Evolutionary conservation across 2,797 vertebrate species (phyloP).

Genomic region (Setipinna tenuifilis): DNA sequence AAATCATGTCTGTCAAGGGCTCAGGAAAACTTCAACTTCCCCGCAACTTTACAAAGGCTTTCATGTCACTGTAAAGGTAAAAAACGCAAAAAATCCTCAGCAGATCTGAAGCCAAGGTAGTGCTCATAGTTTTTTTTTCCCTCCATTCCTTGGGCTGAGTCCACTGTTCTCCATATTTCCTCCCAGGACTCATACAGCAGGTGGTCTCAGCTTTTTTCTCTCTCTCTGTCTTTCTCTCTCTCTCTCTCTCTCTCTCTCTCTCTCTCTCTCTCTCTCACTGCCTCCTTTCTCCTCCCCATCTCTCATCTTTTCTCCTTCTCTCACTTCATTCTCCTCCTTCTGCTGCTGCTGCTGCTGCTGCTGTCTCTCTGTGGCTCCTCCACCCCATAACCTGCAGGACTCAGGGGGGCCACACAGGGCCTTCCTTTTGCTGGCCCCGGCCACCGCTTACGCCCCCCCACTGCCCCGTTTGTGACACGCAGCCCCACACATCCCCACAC

Average conservation of each 20-base stretch:
- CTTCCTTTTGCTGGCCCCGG: too few relatives aligned
- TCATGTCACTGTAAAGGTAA: neutral
- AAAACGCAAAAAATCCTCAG: neutral
- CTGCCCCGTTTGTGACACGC: neutral
- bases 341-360: too few relatives aligned
- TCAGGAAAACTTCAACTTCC: neutral
- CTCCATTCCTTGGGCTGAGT: neutral
- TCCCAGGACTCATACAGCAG: neutral
- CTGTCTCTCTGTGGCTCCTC: neutral
- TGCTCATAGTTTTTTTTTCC: neutral
- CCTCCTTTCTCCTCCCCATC: neutral
- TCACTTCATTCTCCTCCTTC: neutral
- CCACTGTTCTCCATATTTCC: conserved; percentile 1
- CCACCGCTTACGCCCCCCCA: neutral
- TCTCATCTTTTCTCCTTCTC: too few relatives aligned
- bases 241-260: neutral
- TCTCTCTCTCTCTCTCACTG: neutral
- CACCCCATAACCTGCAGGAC: neutral
- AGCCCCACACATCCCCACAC: too few relatives aligned
- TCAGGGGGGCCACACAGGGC: neutral
- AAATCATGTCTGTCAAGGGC: neutral
- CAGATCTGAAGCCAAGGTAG: neutral
- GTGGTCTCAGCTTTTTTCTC: neutral
- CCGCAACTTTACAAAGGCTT: neutral
- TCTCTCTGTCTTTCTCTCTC: neutral